phyloP scores from a whole-genome alignment of 2,797 vertebrate genomes.

The Pseudochirops cupreus region DNA sequence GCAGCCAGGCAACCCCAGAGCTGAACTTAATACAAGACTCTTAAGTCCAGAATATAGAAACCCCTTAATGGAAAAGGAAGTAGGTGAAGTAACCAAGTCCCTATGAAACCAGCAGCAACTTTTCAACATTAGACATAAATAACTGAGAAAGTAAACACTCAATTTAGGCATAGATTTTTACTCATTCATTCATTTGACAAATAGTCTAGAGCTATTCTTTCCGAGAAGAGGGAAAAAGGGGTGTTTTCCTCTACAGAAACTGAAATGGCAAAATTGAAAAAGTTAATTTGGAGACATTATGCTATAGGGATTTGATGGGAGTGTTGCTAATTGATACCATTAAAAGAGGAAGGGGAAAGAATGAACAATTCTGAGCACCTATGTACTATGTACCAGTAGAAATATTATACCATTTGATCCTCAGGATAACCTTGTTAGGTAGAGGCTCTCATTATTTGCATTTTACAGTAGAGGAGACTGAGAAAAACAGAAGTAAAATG shows the following conservation, averaged over 20 bases:
- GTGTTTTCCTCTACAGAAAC: not conserved
- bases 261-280: conserved; percentile 1
- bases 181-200: conserved; percentile 18
- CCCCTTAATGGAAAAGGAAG: not conserved
- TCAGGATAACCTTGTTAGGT: not conserved
- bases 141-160: conserved; percentile 24
- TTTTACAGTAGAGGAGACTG: not conserved
- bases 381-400: not conserved
- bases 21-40: not conserved
- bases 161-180: not conserved
- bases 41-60: not conserved
- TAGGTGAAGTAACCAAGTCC: not conserved
- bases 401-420: not conserved
- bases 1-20: not conserved
- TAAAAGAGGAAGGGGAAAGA: not conserved
- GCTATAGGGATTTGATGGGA: conserved; percentile 18
- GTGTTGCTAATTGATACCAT: conserved; percentile 37
- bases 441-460: not conserved
- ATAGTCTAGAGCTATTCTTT: not conserved
- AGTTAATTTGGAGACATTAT: not conserved
- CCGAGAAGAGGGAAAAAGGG: not conserved
- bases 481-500: not conserved
- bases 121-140: not conserved
- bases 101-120: not conserved
- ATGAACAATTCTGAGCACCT: no score